A percentile compares a stretch with the other conserved stretches of the same genome.
Conservation (phyloP, 2,888 invertebrate species). For the Drosophila nr. perissopoda region DNA sequence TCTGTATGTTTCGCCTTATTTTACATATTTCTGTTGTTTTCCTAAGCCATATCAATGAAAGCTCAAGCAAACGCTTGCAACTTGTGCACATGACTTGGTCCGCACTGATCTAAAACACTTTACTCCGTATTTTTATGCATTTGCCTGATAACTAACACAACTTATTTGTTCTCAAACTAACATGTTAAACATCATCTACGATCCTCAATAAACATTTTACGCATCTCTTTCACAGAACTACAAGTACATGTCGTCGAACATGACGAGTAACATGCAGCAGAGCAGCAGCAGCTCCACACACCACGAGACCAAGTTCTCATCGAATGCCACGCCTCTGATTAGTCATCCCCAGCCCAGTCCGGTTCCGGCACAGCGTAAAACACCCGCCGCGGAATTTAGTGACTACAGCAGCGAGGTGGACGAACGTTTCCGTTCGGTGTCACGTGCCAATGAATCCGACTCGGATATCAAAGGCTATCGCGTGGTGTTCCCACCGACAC, state of each 20-base stretch:
- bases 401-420: conserved; percentile 91
- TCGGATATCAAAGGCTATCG: conserved; percentile 86
- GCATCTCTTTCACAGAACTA: conserved; percentile 85
- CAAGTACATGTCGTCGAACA: conserved; percentile 84
- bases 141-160: conserved; percentile 48
- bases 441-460: conserved; percentile 87
- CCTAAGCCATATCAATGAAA: not conserved
- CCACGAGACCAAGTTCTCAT: conserved; percentile 67
- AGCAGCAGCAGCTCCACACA: conserved; percentile 72
- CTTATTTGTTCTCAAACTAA: conserved; percentile 13
- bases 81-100: not conserved
- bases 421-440: conserved; percentile 87
- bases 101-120: not conserved
- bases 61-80: not conserved
- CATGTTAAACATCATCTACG: not conserved
- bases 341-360: conserved; percentile 86
- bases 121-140: conserved; percentile 11
- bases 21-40: not conserved
- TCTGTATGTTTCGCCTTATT: not conserved
- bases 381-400: conserved; percentile 86
- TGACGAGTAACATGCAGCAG: conserved; percentile 85
- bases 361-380: conserved; percentile 85
- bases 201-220: not conserved
- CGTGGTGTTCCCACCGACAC: conserved; percentile 87
- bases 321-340: conserved; percentile 72